These are phyloP conservation scores for Caenorhabditis latens DNA, from an alignment of 1,140 invertebrate species.

Conservation along the genomic window DNA sequence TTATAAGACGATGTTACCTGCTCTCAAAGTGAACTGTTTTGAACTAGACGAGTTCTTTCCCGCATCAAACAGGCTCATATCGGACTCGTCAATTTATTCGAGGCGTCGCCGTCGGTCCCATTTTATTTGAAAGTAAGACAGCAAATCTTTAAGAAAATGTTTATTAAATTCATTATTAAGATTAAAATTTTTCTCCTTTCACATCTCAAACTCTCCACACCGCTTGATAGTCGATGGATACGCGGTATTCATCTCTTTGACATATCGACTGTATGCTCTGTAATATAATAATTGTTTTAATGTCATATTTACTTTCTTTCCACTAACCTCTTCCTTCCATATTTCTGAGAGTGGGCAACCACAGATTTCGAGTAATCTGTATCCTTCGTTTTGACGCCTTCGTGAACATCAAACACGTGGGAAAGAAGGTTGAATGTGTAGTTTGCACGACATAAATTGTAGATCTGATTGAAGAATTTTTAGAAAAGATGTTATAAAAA, in stretches of 20 bases:
- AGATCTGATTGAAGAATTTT: not conserved
- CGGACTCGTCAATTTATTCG: too few species aligned
- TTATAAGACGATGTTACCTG: too few species aligned
- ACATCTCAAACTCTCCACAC: not conserved
- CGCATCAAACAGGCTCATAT: too few species aligned
- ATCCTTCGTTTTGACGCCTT: not conserved
- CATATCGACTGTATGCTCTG: not conserved
- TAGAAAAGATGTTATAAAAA: not conserved
- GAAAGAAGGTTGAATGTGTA: conserved; percentile 11
- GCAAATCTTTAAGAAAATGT: too few species aligned
- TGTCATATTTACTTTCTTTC: not conserved
- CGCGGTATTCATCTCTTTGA: not conserved
- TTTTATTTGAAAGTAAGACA: too few species aligned
- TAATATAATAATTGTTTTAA: not conserved
- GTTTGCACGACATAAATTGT: not conserved
- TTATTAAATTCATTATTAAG: too few species aligned
- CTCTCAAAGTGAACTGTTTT: too few species aligned
- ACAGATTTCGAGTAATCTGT: not conserved
- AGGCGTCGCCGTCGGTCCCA: too few species aligned
- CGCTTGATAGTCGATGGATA: not conserved
- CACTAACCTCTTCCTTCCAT: not conserved
- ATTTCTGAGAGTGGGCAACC: not conserved
- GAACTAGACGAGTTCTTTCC: too few species aligned
- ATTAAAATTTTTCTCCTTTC: not conserved
- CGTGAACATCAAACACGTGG: conserved; percentile 4